These are phyloP conservation scores for Agonum fuliginosum DNA, from an alignment of 2,888 invertebrate genomes.

Conservation along the genomic window DNA sequence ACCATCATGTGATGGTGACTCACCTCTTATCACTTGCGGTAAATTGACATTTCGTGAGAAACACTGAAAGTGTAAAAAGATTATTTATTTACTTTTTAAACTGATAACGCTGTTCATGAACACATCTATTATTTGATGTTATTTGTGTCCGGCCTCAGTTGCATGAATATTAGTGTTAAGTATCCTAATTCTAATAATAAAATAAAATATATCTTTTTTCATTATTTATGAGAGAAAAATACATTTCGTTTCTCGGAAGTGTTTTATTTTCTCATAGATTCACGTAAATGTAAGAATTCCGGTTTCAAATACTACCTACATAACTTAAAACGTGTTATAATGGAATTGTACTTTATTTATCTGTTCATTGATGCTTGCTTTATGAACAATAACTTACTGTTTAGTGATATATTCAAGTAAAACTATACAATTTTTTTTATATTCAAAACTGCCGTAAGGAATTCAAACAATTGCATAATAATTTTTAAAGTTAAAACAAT, in stretches of 20 bases:
- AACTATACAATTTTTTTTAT: conserved; percentile 35
- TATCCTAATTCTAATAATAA: conserved; percentile 34
- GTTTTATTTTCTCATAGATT: conserved; percentile 35
- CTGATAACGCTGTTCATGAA: conserved; percentile 37
- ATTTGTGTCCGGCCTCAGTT: conserved; percentile 40
- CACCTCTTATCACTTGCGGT: conserved; percentile 47
- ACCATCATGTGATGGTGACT: conserved; percentile 56
- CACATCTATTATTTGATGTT: conserved; percentile 32
- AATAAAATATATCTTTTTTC: conserved; percentile 25
- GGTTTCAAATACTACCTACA: conserved; percentile 46
- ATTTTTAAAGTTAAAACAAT: conserved; percentile 50
- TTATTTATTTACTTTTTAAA: conserved; percentile 33
- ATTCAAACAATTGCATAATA: conserved; percentile 45
- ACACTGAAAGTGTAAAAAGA: conserved; percentile 36
- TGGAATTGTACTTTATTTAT: conserved; percentile 57
- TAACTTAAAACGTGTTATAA: conserved; percentile 45
- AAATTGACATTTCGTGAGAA: conserved; percentile 28
- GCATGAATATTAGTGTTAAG: conserved; percentile 41
- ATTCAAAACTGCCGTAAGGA: conserved; percentile 53
- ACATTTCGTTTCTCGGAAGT: background rate
- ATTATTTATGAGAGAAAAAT: conserved; percentile 23
- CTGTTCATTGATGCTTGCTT: conserved; percentile 56
- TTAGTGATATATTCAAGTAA: conserved; percentile 36
- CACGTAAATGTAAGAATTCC: conserved; percentile 44
- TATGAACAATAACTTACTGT: conserved; percentile 50